Conservation (phyloP, 2,113 vertebrate species). For the Potamarius usumacintae region DNA sequence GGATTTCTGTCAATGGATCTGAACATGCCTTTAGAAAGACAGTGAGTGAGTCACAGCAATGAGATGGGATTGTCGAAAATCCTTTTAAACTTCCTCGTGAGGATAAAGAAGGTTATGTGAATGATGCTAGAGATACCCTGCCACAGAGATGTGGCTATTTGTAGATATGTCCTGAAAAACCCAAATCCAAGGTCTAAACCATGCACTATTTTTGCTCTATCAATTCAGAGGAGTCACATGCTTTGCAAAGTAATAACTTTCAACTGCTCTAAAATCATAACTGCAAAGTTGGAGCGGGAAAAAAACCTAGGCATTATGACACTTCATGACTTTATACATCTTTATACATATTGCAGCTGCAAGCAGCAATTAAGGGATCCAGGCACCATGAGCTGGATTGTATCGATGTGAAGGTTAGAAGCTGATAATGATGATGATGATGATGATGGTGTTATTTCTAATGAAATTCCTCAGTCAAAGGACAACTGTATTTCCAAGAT, state of each 20-base stretch:
- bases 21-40: constrained; percentile 39
- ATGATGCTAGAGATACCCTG: constrained; percentile 32
- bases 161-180: constrained; percentile 48
- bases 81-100: constrained; percentile 45
- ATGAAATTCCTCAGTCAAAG: not conserved
- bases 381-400: not conserved
- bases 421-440: not conserved
- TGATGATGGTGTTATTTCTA: not conserved
- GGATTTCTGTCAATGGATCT: not conserved
- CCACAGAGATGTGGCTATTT: constrained; percentile 51
- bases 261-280: constrained; percentile 6
- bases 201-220: constrained; percentile 23
- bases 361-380: not conserved
- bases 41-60: constrained; percentile 46
- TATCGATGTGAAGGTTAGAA: no score
- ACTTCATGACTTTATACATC: not conserved
- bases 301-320: not conserved
- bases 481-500: not conserved
- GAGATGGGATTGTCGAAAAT: constrained; percentile 44
- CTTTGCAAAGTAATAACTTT: not conserved
- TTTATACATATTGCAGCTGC: not conserved
- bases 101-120: constrained; percentile 46
- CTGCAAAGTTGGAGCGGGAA: not conserved
- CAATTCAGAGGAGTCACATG: constrained; percentile 6
- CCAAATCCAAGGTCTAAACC: constrained; percentile 24